Evolutionary conservation across 1,140 invertebrate species (phyloP), one percentile per base, ranked within the genome.

Genomic region (Caenorhabditis latens): DNA sequence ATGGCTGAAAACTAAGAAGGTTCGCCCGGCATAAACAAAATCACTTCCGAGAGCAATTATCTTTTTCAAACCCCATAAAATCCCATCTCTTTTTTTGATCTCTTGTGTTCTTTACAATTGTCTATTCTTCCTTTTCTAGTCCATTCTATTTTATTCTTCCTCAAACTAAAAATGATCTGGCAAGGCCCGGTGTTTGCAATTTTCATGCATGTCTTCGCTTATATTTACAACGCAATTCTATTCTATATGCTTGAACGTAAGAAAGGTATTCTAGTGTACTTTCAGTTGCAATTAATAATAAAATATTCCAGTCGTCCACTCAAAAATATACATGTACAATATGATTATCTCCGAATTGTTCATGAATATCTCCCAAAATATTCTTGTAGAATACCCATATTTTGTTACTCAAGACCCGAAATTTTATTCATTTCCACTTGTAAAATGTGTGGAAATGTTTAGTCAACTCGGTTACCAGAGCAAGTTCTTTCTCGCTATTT

Each of bases 1-100:
- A 46, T 71, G 65, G 65, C 19, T 71, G 6, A 71, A 71, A 71
- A n/a, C 40, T 4, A 43, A 19, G 14, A 71, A 71, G 46, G 16
- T 71, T 40, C 21, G 65, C 3, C 65, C 65, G 4, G 19, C 65
- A 13, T 71, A 19, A 46, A 24, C n/a, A 75, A 75, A 19, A 1
- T 32, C 2, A 32, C 32, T 32, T 32, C 32, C 32, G 32, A 32
- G 32, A 32, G 4, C 32, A 61, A 84, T 53, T 50, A 13, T 85
- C 43, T 8, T n/a, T 85, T 71, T 71, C 61, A 55, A 32, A 50
- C 75, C 84, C 40, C 61, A 40, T 65, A 46, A 71, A 71, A 71
- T 71, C 42, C 19, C 8, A 8, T 19, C 46, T 71, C 14, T 46
- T 16, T 43, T 67, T 71, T 21, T 46, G 40, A 43, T 71, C 65